Base-by-base conservation (phyloP, 2,888 invertebrate species). In the Dascillus cervinus region DNA sequence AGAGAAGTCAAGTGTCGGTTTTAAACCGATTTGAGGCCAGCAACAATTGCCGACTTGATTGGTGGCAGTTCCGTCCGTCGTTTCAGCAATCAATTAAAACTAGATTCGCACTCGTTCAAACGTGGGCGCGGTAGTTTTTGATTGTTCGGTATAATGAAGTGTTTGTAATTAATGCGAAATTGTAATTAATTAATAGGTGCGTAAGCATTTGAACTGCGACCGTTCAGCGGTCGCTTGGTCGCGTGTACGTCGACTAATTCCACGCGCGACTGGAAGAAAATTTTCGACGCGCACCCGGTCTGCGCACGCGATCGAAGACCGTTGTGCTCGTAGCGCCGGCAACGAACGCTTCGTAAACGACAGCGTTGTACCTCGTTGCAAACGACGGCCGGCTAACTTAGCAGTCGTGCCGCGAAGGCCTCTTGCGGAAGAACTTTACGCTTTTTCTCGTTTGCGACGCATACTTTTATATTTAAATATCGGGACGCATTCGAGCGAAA, bases 351-450 rank as follows among this genome's bases (percentile, higher is more conserved):
- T 47, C 44, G 26, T 22, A 42, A 50, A 53, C 45, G 26, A 43
- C 39, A 35, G 41, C 41, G 22, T 33, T 25, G 33, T 39, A 33
- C n/a, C 27, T 38, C 38, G 28, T 35, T 17, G 38, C 37, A 33
- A 22, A 22, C 22, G 31, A 21, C 32, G 34, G 24, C 37, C 26
- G 36, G 32, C 26, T 33, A 34, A 34, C 32, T 37, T 33, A 38
- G 34, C 53, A 61, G 60, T 61, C 58, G 58, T 53, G 58, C 57
- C 57, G 61, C 50, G 58, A 55, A 54, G 56, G 56, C 52, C 47
- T 43, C 13, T 26, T 29, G 27, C 30, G 27, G 37, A 27, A 39
- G 37, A 37, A 25, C 32, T 23, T 26, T 31, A 26, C 37, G 34
- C 29, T 35, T 19, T 34, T 29, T 22, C 22, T 13, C 32, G 26